Conservation (phyloP, 2,797 vertebrate genomes). For the Sebastolobus altivelis region DNA sequence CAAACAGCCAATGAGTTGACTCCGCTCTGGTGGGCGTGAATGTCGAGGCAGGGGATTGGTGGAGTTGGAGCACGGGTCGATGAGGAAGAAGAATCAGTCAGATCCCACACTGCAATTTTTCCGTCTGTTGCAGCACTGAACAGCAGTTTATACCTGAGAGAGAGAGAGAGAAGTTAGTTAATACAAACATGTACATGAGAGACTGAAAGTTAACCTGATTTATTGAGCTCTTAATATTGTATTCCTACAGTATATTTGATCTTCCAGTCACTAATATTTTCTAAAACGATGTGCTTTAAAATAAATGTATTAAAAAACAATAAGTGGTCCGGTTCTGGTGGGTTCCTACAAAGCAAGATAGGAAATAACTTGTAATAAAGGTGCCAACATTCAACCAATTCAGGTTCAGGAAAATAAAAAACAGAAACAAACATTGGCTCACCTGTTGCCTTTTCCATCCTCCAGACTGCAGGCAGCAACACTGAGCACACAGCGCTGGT, state of each 20-base stretch:
- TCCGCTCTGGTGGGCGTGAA: conserved; percentile 91
- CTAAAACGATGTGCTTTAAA: background rate
- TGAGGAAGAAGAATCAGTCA: conserved; percentile 75
- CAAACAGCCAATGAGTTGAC: conserved; percentile 90
- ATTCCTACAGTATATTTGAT: background rate
- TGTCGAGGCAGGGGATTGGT: conserved; percentile 71
- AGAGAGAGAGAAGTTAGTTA: background rate
- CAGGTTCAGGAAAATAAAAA: background rate
- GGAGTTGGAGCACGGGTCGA: conserved; percentile 73
- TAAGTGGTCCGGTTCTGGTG: background rate
- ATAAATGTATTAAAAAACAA: background rate
- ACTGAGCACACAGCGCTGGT: conserved; percentile 95
- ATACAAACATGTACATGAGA: conserved; percentile 11
- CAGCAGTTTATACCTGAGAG: conserved; percentile 86
- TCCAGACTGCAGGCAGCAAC: conserved; percentile 85
- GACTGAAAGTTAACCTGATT: background rate
- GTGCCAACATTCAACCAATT: background rate
- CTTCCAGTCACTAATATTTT: background rate
- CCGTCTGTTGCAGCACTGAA: conserved; percentile 94
- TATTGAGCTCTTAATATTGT: background rate
- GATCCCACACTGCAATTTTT: conserved; percentile 91
- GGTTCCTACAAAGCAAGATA: background rate
- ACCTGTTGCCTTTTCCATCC: conserved; percentile 76
- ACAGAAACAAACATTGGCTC: background rate
- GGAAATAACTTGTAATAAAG: background rate